Conservation (phyloP, 2,888 invertebrate genomes). For the Temnothorax unifasciatus region DNA sequence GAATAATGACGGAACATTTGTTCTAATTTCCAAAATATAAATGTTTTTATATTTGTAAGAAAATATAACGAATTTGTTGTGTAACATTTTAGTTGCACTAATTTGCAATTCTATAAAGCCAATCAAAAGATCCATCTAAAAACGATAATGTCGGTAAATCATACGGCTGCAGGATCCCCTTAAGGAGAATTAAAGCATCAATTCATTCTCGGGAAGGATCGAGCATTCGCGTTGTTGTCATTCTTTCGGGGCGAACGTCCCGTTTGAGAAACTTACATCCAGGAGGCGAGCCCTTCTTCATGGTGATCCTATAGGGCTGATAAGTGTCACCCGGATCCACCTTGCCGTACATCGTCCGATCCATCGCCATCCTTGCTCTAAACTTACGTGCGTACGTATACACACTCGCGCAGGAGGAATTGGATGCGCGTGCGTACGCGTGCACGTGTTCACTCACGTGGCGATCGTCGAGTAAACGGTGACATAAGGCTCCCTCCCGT, state of each 20-base stretch:
- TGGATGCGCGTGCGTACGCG: constrained; percentile 38
- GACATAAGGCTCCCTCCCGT: constrained; percentile 33
- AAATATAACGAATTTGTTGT: no score
- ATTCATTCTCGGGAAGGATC: neutral
- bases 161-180: no score
- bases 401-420: constrained; percentile 35
- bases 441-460: constrained; percentile 60
- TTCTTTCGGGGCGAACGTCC: neutral
- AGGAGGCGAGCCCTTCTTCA: constrained; percentile 94
- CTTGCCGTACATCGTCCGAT: constrained; percentile 96
- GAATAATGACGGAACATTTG: no score
- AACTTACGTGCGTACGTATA: neutral
- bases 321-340: constrained; percentile 92
- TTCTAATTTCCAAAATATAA: no score
- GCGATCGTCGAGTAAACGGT: constrained; percentile 33
- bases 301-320: constrained; percentile 94
- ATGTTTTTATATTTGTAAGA: no score
- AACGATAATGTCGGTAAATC: no score
- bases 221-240: neutral
- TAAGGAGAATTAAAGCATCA: neutral
- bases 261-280: constrained; percentile 91
- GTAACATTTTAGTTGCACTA: no score
- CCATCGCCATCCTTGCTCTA: constrained; percentile 88
- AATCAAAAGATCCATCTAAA: no score
- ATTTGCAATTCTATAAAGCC: no score